Conservation (phyloP, 2,888 invertebrate species). For the Scelioninae gen. 1 region DNA sequence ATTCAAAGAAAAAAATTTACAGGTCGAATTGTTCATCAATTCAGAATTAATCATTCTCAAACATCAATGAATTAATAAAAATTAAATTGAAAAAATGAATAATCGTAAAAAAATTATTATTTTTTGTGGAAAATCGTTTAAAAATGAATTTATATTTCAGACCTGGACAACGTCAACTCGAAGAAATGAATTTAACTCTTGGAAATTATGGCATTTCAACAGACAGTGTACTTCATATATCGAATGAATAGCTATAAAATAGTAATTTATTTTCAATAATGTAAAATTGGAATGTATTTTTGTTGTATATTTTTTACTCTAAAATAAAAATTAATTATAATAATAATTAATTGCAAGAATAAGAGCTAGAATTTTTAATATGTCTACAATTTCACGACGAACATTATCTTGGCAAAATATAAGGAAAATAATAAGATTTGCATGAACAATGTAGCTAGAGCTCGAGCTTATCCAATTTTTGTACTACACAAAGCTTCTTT, state of each 20-base stretch:
- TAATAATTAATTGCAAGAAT: no score
- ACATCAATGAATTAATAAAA: no score
- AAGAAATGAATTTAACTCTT: constrained; percentile 74
- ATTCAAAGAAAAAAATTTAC: no score
- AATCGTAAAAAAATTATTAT: neutral
- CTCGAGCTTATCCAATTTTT: constrained; percentile 42
- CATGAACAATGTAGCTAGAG: constrained; percentile 31
- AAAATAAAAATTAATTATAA: neutral
- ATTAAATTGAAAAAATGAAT: no score
- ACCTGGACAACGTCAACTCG: constrained; percentile 76
- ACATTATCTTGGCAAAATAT: no score
- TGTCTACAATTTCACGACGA: no score
- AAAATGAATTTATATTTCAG: constrained; percentile 67
- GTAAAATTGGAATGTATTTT: neutral
- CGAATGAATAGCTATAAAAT: constrained; percentile 73
- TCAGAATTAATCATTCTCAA: no score
- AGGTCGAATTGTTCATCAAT: no score
- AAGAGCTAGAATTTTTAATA: no score
- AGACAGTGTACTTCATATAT: constrained; percentile 81
- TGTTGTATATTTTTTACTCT: neutral
- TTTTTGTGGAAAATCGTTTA: neutral
- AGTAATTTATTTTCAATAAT: neutral
- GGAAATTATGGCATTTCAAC: constrained; percentile 77
- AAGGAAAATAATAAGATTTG: constrained; percentile 42
- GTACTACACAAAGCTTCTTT: constrained; percentile 19